A percentile compares a stretch with the other conserved stretches of the same genome.
phyloP scores from a whole-genome alignment of 2,888 invertebrate species.

The Leucophora obtusa region DNA sequence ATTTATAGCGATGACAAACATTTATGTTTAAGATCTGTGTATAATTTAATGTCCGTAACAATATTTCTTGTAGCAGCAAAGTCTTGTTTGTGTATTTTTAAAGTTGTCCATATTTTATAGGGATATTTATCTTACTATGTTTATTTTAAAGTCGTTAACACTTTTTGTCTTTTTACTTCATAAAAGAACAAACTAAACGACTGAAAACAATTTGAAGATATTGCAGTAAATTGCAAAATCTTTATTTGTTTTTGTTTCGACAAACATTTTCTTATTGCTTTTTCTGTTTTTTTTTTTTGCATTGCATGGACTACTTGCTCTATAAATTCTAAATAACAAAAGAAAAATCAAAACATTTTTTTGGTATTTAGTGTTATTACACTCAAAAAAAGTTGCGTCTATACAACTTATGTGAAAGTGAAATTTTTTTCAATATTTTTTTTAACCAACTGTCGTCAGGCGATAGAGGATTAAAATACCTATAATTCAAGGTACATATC shows the following conservation, averaged over 20 bases:
- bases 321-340: background rate
- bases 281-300: background rate
- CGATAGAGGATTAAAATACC: too few relatives aligned
- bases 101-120: background rate
- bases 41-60: too few relatives aligned
- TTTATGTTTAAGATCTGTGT: too few relatives aligned
- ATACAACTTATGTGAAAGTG: too few relatives aligned
- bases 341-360: background rate
- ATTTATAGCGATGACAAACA: too few relatives aligned
- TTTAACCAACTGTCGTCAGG: too few relatives aligned
- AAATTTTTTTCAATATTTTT: too few relatives aligned
- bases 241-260: constrained; percentile 7
- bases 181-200: background rate
- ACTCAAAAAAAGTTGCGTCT: background rate
- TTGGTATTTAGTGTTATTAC: background rate
- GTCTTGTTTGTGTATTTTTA: background rate
- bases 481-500: too few relatives aligned
- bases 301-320: background rate
- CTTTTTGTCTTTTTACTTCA: background rate
- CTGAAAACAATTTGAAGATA: background rate
- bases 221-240: constrained; percentile 1
- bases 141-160: background rate
- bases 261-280: constrained; percentile 1
- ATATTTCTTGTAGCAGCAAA: too few relatives aligned
- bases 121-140: constrained; percentile 4